These are phyloP conservation scores for Pelecanus crispus DNA, from an alignment of 2,113 vertebrate species.

Conservation along the genomic window DNA sequence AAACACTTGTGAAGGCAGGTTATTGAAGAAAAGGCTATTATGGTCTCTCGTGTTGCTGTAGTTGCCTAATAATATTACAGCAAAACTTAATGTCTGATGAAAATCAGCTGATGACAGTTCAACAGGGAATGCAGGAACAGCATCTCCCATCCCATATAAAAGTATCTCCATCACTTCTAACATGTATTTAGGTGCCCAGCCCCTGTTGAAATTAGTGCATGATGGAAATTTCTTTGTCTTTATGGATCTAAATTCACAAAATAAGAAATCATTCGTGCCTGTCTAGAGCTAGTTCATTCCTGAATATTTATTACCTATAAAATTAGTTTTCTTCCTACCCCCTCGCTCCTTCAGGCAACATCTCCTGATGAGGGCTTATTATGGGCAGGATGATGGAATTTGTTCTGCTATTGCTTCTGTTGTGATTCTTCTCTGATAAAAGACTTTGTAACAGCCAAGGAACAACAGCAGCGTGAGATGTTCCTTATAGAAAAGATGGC, in stretches of 20 bases:
- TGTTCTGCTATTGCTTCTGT: background rate
- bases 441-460: background rate
- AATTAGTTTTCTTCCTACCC: background rate
- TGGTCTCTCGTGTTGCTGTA: background rate
- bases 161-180: background rate
- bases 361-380: background rate
- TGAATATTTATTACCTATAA: background rate
- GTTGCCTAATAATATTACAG: background rate
- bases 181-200: background rate
- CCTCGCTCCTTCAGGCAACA: background rate
- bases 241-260: background rate
- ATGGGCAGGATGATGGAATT: background rate
- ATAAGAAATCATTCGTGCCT: background rate
- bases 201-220: background rate
- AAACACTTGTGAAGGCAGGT: background rate
- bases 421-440: background rate
- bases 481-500: background rate
- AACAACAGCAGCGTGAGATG: fast-evolving
- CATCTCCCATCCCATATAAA: background rate
- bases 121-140: background rate
- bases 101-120: background rate
- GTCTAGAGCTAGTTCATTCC: background rate
- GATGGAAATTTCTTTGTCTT: background rate
- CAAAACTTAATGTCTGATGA: background rate
- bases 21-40: background rate